These are phyloP conservation scores for Epinephelus awoara DNA, from an alignment of 2,797 vertebrate species.

Conservation along the genomic window DNA sequence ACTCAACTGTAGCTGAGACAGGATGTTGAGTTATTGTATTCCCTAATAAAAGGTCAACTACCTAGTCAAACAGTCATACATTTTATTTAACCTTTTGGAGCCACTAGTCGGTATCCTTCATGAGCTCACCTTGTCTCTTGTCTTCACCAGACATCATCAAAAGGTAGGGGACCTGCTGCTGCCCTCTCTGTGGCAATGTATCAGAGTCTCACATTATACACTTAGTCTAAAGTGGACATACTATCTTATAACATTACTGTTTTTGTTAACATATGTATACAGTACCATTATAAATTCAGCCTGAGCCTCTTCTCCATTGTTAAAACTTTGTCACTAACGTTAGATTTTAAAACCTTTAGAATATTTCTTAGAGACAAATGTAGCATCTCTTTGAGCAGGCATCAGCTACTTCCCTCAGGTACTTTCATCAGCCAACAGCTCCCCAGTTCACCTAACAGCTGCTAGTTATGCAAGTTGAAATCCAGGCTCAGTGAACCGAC, in stretches of 20 bases:
- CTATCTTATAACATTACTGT: not conserved
- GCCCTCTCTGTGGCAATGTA: not conserved
- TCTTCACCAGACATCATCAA: not conserved
- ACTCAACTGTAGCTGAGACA: not conserved
- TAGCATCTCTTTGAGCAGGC: slow-evolving; percentile 12
- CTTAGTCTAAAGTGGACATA: not conserved
- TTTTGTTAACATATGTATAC: not conserved
- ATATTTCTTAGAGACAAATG: slow-evolving; percentile 2
- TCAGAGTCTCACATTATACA: not conserved
- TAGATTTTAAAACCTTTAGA: slow-evolving; percentile 11
- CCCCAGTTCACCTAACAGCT: slow-evolving; percentile 33
- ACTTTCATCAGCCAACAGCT: slow-evolving; percentile 27
- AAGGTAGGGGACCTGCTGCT: not conserved
- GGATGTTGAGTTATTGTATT: not conserved
- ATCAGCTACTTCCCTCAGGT: slow-evolving; percentile 33
- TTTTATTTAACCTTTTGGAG: slow-evolving; percentile 14
- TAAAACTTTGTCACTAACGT: not conserved
- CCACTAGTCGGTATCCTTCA: not conserved
- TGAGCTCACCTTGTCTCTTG: not conserved
- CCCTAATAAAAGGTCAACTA: slow-evolving; percentile 18
- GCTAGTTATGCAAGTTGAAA: slow-evolving; percentile 39
- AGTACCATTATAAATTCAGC: not conserved
- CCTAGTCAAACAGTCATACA: not conserved
- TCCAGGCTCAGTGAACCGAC: slow-evolving; percentile 27
- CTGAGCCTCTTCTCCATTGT: not conserved